Conservation (phyloP, 2,888 invertebrate species). For the Peribatodes rhomboidaria region DNA sequence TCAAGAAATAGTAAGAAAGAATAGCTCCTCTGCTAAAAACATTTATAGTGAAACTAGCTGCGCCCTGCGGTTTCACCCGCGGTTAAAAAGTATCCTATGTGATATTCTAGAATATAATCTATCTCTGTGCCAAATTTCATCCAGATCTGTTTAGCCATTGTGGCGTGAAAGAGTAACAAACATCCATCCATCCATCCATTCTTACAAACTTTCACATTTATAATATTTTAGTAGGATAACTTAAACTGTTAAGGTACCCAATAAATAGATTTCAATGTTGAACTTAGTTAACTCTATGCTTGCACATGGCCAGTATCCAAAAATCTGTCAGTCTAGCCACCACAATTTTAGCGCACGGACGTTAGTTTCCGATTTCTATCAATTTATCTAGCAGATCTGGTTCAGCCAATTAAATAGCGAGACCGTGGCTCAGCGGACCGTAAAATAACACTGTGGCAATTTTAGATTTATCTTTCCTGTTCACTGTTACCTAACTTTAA, state of each 20-base stretch:
- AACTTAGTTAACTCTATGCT: conserved; percentile 18
- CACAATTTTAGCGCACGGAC: conserved; percentile 35
- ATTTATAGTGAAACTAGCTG: not conserved
- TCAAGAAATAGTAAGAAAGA: too few relatives aligned
- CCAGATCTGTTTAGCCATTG: too few relatives aligned
- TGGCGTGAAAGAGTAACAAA: too few relatives aligned
- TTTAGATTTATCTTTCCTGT: conserved; percentile 33
- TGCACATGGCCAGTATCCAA: conserved; percentile 45
- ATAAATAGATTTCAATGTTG: conserved; percentile 25
- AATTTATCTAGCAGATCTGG: conserved; percentile 42
- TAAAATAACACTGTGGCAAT: conserved; percentile 39
- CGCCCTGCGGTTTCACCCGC: too few relatives aligned
- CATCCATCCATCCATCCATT: too few relatives aligned
- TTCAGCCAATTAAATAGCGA: conserved; percentile 38
- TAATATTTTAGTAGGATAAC: not conserved
- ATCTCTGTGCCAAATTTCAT: too few relatives aligned
- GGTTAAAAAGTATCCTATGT: too few relatives aligned
- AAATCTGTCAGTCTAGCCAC: conserved; percentile 37
- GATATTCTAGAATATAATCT: too few relatives aligned
- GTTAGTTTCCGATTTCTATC: conserved; percentile 44
- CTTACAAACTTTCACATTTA: not conserved
- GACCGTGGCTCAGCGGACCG: conserved; percentile 27
- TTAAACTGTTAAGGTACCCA: not conserved
- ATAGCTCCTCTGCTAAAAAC: not conserved
- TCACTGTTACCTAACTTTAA: conserved; percentile 25